Conservation (phyloP, 2,113 vertebrate species). For the Notiomystis cincta region DNA sequence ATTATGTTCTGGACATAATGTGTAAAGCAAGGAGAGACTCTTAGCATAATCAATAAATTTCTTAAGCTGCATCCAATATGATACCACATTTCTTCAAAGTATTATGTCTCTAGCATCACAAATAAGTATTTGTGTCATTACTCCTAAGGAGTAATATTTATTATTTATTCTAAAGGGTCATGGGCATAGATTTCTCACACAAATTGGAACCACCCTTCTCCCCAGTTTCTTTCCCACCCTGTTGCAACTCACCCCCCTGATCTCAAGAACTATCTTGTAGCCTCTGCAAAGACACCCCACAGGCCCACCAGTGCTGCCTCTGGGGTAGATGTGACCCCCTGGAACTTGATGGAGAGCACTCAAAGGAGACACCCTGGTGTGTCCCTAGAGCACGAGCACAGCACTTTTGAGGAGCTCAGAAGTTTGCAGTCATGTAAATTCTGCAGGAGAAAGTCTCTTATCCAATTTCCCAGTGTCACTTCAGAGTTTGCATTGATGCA, state of each 20-base stretch:
- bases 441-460: neutral
- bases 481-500: conserved; percentile 8
- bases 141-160: neutral
- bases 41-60: neutral
- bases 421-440: neutral
- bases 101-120: neutral
- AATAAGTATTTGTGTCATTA: neutral
- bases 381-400: neutral
- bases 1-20: neutral
- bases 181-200: neutral
- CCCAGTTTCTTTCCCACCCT: neutral
- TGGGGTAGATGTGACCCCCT: neutral
- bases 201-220: neutral
- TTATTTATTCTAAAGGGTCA: neutral
- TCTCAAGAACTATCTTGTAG: neutral
- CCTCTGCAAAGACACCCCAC: neutral
- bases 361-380: neutral
- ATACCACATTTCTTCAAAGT: neutral
- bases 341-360: neutral
- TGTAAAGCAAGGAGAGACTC: neutral
- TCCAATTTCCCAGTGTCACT: neutral
- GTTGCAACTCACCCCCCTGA: neutral
- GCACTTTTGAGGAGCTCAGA: neutral
- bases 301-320: neutral
- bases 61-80: neutral